These are phyloP conservation scores for Molorchus minor DNA, from an alignment of 2,888 invertebrate species.

Conservation along the genomic window DNA sequence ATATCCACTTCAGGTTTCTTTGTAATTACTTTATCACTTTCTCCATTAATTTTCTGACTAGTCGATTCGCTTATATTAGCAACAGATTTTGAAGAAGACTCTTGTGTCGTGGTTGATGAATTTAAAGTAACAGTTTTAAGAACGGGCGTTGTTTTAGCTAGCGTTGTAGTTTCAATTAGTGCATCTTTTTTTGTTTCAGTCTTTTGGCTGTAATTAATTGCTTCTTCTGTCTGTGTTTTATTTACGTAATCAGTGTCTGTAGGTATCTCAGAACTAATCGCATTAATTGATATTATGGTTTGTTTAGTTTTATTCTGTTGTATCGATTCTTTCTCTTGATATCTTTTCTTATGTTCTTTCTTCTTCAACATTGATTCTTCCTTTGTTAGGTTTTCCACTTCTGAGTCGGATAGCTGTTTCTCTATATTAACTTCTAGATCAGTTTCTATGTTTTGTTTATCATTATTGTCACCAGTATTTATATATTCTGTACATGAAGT, in stretches of 20 bases:
- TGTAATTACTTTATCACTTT: neutral
- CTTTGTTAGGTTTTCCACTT: conserved; percentile 10
- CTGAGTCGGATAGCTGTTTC: conserved; percentile 7
- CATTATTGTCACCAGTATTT: neutral
- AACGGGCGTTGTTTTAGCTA: conserved; percentile 31
- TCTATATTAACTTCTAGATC: neutral
- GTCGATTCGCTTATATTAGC: neutral
- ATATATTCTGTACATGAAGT: neutral
- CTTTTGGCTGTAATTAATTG: no score
- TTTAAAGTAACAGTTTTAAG: conserved; percentile 33
- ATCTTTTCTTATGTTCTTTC: conserved; percentile 23
- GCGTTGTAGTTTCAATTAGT: conserved; percentile 29
- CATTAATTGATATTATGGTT: no score
- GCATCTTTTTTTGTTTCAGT: neutral
- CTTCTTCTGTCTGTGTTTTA: no score
- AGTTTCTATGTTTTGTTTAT: neutral
- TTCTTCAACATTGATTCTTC: conserved; percentile 23
- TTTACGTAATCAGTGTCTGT: no score
- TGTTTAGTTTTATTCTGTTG: no score
- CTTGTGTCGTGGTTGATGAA: conserved; percentile 27
- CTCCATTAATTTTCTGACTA: neutral
- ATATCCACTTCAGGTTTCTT: conserved; percentile 16
- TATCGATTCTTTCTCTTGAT: conserved; percentile 21
- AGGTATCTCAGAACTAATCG: no score
- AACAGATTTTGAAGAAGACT: conserved; percentile 17